phyloP scores from a whole-genome alignment of 1,140 invertebrate species.

The Batillaria attramentaria region DNA sequence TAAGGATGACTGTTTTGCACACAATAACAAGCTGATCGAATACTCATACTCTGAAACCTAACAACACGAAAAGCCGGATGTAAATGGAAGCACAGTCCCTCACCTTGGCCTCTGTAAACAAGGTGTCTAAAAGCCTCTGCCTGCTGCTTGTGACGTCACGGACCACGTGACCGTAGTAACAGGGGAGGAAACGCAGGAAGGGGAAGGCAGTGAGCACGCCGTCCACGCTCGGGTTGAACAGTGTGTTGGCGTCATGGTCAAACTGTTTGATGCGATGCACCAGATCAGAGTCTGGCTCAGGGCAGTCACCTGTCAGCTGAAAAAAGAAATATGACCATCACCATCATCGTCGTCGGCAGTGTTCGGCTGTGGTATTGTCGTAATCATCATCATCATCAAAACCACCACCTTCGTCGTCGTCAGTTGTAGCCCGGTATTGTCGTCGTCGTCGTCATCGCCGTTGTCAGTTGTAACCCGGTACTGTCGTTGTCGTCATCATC shows the following conservation, averaged over 20 bases:
- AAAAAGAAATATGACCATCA: slow-evolving; percentile 22
- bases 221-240: slow-evolving; percentile 13
- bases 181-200: slow-evolving; percentile 18
- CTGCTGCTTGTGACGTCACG: not conserved
- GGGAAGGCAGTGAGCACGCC: not conserved
- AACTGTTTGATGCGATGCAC: not conserved
- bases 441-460: not conserved
- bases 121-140: not conserved
- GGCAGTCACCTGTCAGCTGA: slow-evolving; percentile 19
- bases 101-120: slow-evolving; percentile 10
- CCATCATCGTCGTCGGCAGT: not conserved
- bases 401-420: not conserved
- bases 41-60: no score
- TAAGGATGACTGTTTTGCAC: no score
- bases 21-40: no score
- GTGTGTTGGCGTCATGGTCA: not conserved
- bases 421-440: no score
- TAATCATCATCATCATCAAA: not conserved
- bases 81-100: no score
- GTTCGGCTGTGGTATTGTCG: no score
- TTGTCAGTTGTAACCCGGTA: not conserved
- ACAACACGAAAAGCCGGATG: no score
- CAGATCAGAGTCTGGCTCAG: slow-evolving; percentile 6
- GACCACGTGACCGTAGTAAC: not conserved
- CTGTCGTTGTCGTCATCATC: not conserved